phyloP scores from a whole-genome alignment of 2,888 invertebrate genomes.

The Mythimna pallens region DNA sequence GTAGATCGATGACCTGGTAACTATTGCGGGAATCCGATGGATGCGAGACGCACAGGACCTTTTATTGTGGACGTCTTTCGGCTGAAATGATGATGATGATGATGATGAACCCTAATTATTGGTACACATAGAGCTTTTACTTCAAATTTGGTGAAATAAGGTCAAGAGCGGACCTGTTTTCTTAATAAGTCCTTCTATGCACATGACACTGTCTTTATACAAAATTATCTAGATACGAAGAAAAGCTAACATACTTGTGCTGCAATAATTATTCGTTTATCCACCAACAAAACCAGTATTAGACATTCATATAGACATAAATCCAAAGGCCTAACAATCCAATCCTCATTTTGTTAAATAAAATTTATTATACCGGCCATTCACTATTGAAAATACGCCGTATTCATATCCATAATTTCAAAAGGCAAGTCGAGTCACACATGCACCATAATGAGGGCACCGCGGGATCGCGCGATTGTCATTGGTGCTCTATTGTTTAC shows the following conservation, averaged over 20 bases:
- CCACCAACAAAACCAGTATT: constrained; percentile 54
- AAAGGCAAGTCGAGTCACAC: constrained; percentile 75
- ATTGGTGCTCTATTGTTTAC: constrained; percentile 88
- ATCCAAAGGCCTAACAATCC: constrained; percentile 59
- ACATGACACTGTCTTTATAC: neutral
- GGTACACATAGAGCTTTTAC: neutral
- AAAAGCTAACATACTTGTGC: constrained; percentile 16
- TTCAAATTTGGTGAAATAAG: neutral
- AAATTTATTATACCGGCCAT: constrained; percentile 65
- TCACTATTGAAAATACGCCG: constrained; percentile 66
- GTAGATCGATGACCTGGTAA: too few relatives aligned
- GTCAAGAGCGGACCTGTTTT: neutral
- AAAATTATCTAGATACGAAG: neutral
- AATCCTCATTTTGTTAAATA: constrained; percentile 63
- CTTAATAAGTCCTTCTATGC: neutral
- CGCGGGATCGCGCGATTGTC: constrained; percentile 82
- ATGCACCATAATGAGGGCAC: constrained; percentile 85
- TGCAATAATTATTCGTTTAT: constrained; percentile 47
- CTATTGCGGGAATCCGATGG: too few relatives aligned
- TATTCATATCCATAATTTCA: constrained; percentile 72
- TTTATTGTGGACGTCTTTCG: too few relatives aligned
- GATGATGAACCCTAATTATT: too few relatives aligned
- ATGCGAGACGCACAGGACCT: too few relatives aligned
- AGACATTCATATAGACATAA: constrained; percentile 56
- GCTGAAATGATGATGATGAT: too few relatives aligned